Conservation (phyloP, 2,797 vertebrate species). For the Centroberyx gerrardi region DNA sequence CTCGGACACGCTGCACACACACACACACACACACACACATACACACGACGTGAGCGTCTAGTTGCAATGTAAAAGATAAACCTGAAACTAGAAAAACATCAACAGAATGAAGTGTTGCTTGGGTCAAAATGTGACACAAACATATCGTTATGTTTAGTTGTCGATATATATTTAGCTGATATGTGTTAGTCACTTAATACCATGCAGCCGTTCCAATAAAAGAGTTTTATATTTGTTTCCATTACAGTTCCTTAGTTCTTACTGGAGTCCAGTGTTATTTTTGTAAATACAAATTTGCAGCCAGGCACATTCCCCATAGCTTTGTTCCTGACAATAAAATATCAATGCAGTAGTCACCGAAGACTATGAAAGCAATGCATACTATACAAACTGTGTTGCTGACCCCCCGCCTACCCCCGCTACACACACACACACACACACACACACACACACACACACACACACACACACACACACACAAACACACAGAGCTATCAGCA, state of each 20-base stretch:
- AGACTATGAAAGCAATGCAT: too few relatives aligned
- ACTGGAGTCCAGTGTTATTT: too few relatives aligned
- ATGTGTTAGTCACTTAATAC: too few relatives aligned
- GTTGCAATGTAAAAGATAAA: slow-evolving; percentile 25
- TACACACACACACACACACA: background rate
- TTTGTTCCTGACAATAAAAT: background rate
- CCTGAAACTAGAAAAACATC: slow-evolving; percentile 30
- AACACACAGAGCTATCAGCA: slow-evolving; percentile 26
- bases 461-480: background rate
- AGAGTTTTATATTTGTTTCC: too few relatives aligned
- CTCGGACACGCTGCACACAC: slow-evolving; percentile 14
- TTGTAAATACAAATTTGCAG: background rate
- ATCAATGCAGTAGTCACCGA: background rate
- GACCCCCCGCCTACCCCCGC: slow-evolving; percentile 2
- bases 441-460: slow-evolving; percentile 11
- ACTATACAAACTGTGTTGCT: background rate
- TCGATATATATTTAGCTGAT: too few relatives aligned
- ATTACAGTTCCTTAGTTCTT: too few relatives aligned
- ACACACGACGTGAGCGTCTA: slow-evolving; percentile 65
- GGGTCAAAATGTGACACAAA: background rate
- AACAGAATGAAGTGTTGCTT: slow-evolving; percentile 14
- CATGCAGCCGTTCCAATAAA: too few relatives aligned
- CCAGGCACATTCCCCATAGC: background rate
- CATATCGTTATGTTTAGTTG: too few relatives aligned
- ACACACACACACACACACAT: slow-evolving; percentile 8